Evolutionary conservation across 1,140 invertebrate species (phyloP).

Genomic region (Archegozetes longisetosus): DNA sequence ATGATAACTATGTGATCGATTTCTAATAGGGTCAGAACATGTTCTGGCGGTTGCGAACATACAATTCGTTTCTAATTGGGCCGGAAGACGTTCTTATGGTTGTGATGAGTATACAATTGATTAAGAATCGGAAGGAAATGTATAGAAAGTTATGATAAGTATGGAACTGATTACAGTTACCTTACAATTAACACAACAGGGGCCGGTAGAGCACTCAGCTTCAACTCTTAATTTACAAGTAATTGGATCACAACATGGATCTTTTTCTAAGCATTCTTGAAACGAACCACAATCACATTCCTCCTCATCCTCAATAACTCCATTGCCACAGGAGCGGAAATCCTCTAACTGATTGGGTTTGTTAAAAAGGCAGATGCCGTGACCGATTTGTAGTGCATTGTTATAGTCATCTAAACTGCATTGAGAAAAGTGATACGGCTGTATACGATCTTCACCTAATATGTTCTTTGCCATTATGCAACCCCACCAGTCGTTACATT

Average conservation of each 20-base stretch:
- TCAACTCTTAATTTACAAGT: constrained; percentile 81
- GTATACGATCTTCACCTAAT: constrained; percentile 62
- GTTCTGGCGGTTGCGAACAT: no score
- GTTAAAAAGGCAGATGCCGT: constrained; percentile 70
- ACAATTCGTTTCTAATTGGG: no score
- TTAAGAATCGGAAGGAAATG: no score
- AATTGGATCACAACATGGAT: constrained; percentile 87
- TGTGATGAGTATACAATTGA: no score
- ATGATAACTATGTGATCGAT: no score
- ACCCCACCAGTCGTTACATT: constrained; percentile 80
- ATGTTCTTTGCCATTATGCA: constrained; percentile 89
- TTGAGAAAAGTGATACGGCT: constrained; percentile 82
- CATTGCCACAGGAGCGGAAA: constrained; percentile 72
- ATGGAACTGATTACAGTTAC: no score
- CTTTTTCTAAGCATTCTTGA: constrained; percentile 61
- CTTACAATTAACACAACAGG: constrained; percentile 78
- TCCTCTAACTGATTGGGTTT: constrained; percentile 56
- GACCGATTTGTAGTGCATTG: constrained; percentile 53
- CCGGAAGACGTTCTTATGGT: no score
- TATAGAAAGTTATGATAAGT: no score
- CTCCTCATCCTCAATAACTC: constrained; percentile 81
- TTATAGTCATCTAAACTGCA: constrained; percentile 74
- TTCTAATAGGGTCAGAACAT: no score
- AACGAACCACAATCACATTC: constrained; percentile 62
- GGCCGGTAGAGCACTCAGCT: constrained; percentile 74